Conservation (phyloP, 2,797 vertebrate genomes). For the Hypotaenidia philippensis region DNA sequence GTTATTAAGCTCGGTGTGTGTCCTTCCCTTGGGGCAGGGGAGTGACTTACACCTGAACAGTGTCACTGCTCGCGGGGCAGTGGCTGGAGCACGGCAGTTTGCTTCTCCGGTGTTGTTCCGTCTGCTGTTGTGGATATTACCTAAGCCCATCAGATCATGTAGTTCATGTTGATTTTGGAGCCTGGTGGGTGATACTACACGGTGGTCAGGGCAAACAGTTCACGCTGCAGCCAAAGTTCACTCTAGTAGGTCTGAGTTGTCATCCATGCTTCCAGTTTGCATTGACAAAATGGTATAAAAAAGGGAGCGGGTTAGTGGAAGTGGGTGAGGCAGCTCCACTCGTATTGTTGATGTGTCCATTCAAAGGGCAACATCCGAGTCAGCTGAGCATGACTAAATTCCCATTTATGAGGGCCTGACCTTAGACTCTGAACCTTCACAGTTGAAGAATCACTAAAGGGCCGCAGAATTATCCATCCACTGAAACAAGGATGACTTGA, state of each 20-base stretch:
- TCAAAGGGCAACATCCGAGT: slow-evolving; percentile 64
- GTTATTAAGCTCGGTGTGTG: neutral
- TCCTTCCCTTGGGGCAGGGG: neutral
- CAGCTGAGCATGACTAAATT: slow-evolving; percentile 54
- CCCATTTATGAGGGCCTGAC: slow-evolving; percentile 31
- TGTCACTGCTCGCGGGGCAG: neutral
- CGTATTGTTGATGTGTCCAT: slow-evolving; percentile 48
- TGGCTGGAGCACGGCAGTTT: neutral
- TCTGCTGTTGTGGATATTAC: neutral
- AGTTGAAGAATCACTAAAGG: neutral
- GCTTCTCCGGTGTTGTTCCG: neutral
- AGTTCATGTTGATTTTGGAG: slow-evolving; percentile 64
- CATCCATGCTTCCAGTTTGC: slow-evolving; percentile 26
- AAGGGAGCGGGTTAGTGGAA: neutral
- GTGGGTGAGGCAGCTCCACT: neutral
- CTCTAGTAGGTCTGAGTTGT: slow-evolving; percentile 33
- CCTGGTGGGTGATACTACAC: neutral
- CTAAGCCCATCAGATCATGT: neutral
- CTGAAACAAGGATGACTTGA: neutral
- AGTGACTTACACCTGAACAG: neutral
- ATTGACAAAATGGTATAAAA: neutral
- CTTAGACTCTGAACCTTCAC: slow-evolving; percentile 66
- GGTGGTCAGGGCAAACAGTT: slow-evolving; percentile 22
- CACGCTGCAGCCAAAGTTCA: slow-evolving; percentile 65
- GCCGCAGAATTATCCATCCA: neutral